A percentile compares a stretch with the other conserved stretches of the same genome.
Conservation (phyloP, 1,140 invertebrate genomes). For the Brachystomella parvula region DNA sequence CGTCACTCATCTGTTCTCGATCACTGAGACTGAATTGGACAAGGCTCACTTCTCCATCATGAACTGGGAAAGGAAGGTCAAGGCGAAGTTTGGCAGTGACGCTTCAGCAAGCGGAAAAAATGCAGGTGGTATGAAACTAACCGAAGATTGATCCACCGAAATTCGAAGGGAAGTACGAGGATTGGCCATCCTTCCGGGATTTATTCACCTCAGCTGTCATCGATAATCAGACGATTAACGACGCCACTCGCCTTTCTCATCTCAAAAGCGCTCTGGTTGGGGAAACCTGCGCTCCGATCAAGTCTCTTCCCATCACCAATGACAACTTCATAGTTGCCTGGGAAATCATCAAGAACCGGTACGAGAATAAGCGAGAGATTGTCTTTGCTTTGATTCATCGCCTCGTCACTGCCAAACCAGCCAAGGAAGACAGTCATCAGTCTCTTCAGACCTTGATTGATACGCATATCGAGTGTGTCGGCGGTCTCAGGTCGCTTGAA, state of each 20-base stretch:
- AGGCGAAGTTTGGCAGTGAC: too few species aligned
- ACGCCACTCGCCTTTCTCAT: neutral
- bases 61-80: too few species aligned
- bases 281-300: neutral
- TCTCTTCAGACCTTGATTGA: neutral
- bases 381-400: neutral
- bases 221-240: neutral
- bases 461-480: neutral
- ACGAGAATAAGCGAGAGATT: conserved; percentile 11
- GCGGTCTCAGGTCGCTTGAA: neutral
- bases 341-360: neutral
- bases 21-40: too few species aligned
- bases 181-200: conserved; percentile 9
- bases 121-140: too few species aligned
- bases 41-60: too few species aligned
- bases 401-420: neutral
- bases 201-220: neutral
- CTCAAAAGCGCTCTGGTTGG: neutral
- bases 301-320: neutral
- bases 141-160: neutral
- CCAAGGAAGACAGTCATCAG: neutral
- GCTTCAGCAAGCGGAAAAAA: too few species aligned
- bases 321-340: neutral
- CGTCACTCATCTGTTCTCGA: too few species aligned
- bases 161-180: neutral